Base-by-base conservation (phyloP, 2,888 invertebrate species). In the Acholoe squamosa region DNA sequence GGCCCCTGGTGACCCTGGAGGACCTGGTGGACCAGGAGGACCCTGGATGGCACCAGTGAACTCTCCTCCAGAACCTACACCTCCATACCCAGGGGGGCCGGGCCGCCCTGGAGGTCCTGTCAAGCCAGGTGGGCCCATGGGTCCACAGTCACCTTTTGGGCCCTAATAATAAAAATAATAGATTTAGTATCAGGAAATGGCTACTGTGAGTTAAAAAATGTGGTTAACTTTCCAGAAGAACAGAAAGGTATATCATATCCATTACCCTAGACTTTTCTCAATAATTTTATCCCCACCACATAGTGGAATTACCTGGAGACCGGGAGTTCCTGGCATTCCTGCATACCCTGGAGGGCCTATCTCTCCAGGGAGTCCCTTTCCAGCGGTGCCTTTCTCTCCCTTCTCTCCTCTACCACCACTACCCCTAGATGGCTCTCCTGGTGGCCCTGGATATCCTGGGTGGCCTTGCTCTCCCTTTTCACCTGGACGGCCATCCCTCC, bases 311-410 rank as follows among this genome's bases (percentile, higher is more conserved):
- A 84, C 84, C 84, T 84, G 28, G 10, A n/a, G 10, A 31, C 93
- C 93, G 43, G 71, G 22, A 28, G 43, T 89, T 34, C 92, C 92
- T 33, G 71, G 7, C 34, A 89, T 89, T 34, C 92, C 92, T n/a
- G 31, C 28, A 43, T 54, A 43, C n/a, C 92, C 92, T 28, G 80
- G 51, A n/a, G 90, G 90, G 89, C 93, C 84, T 5, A 84, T 3
- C 84, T 51, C 43, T 25, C 84, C 84, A 34, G 84, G 84, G 22
- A 84, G 34, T 34, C 84, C 84, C 33, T 34, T 5, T 5, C 84
- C 84, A 33, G n/a, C 84, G 1, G 22, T 22, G 7, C 84, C 84
- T 19, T 34, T 84, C 84, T 84, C 84, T 19, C 84, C 84, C 43
- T 84, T 84, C 51, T 84, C 25, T 7, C 84, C 84, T 3, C 3